A percentile compares a stretch with the other conserved stretches of the same genome.
Evolutionary conservation across 2,888 invertebrate genomes (phyloP).

Genomic region (Drosophila kanekoi): DNA sequence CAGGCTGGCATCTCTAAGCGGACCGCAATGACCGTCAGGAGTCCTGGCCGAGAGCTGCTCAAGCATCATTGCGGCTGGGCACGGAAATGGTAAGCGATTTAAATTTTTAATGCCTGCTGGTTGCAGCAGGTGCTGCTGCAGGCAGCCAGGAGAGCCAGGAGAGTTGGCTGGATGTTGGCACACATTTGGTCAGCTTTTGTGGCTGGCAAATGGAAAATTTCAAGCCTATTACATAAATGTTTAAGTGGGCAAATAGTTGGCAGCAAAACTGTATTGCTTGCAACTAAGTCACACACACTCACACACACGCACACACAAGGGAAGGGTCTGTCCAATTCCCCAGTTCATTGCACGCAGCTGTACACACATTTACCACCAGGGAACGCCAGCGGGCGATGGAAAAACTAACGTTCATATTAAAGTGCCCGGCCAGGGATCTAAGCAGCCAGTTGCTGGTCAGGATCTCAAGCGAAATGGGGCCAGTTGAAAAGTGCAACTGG

Average conservation of each 20-base stretch:
- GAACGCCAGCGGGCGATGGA: constrained; percentile 28
- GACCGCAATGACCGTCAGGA: constrained; percentile 13
- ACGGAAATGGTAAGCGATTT: constrained; percentile 60
- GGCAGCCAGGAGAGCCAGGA: constrained; percentile 7
- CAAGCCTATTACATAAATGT: constrained; percentile 78
- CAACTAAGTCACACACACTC: constrained; percentile 23
- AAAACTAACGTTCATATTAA: constrained; percentile 42
- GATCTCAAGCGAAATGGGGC: constrained; percentile 59
- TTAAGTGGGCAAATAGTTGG: constrained; percentile 72
- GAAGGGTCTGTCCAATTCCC: constrained; percentile 36
- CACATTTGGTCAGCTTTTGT: constrained; percentile 58
- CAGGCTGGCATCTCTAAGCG: constrained; percentile 29
- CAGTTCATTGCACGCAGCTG: constrained; percentile 67
- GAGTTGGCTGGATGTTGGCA: constrained; percentile 42
- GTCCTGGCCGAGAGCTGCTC: constrained; percentile 43
- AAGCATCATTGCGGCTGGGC: constrained; percentile 60
- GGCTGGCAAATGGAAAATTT: constrained; percentile 72
- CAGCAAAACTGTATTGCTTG: constrained; percentile 51
- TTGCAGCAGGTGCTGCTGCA: constrained; percentile 35
- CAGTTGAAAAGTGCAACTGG: constrained; percentile 77
- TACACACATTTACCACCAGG: constrained; percentile 69
- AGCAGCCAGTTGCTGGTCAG: constrained; percentile 24
- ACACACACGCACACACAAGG: neutral
- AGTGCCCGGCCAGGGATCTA: constrained; percentile 36
- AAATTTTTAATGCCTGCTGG: constrained; percentile 64